A percentile compares a stretch with the other conserved stretches of the same genome.
phyloP scores from a whole-genome alignment of 2,113 vertebrate genomes.

The Melanerpes formicivorus region DNA sequence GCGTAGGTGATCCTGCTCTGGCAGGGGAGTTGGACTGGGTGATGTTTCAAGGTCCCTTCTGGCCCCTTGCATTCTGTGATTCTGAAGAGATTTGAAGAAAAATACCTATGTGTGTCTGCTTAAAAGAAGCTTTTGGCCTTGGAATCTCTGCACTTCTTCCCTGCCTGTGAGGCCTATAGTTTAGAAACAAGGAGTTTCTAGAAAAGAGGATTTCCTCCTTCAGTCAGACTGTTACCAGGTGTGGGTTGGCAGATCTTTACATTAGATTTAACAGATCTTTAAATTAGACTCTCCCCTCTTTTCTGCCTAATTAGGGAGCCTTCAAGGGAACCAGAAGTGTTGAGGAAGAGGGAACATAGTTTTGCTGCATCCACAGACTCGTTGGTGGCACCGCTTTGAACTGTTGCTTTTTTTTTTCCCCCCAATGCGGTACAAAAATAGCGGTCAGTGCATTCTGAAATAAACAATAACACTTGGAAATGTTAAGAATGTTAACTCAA shows the following conservation, averaged over 20 bases:
- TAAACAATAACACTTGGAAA: slow-evolving; percentile 27
- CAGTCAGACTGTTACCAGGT: background rate
- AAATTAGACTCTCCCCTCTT: background rate
- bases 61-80: background rate
- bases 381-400: background rate
- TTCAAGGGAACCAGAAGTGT: background rate
- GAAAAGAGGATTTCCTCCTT: background rate
- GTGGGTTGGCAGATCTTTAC: background rate
- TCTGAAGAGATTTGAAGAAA: background rate
- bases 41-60: too few species aligned
- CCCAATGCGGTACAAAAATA: background rate
- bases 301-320: background rate
- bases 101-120: background rate
- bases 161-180: background rate
- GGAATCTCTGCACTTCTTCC: background rate
- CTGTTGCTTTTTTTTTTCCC: background rate
- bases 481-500: slow-evolving; percentile 2
- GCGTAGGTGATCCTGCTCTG: too few species aligned
- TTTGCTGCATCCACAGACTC: background rate
- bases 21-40: too few species aligned
- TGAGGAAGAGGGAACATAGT: background rate
- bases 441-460: background rate
- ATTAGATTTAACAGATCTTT: background rate
- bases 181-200: background rate
- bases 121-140: background rate